Evolutionary conservation across 2,113 vertebrate species (phyloP), one percentile per base, ranked within the genome.

Genomic region (Loxodonta africana): DNA sequence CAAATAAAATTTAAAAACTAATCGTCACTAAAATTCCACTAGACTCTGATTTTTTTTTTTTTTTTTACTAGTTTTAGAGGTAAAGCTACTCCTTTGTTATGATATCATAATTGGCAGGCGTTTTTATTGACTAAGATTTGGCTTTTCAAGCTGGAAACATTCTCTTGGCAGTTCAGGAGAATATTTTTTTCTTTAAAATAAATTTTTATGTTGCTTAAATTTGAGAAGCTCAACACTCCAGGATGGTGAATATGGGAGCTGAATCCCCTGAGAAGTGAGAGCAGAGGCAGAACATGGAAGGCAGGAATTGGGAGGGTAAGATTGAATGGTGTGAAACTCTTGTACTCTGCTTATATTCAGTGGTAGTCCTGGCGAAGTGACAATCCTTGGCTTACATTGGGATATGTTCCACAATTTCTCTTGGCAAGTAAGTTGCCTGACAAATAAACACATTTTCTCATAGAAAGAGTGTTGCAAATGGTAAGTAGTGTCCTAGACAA

Each of bases 1-100:
- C 71, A 91, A 73, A 9, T 48, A 65, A 57, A 88, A 93, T 41
- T 74, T 23, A 78, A 88, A 77, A 95, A 46, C 30, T 65, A 81
- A 78, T 73, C 69, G 78, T 28, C 4, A 46, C 17, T 78, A 60
- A 53, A 88, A 0, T 65, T 67, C 5, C 20, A 33, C 8, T 85
- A 37, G 62, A 76, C 65, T 44, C 21, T 53, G 71, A 62, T 30
- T 67, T 48, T 69, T 46, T 37, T 30, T 91, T 62, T 60, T 15
- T 62, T 26, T 69, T 57, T 0, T 5, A 83, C 17, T 25, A 76
- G 57, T 60, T 85, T 94, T 95, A 20, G 21, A 89, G 17, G 17
- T 60, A 92, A 76, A 84, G 37, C 1, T 46, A 33, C 20, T 88
- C 25, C 5, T 67, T 88, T 92, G 48, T 81, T 81, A 44, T 83